A percentile compares a stretch with the other conserved stretches of the same genome.
phyloP scores from a whole-genome alignment of 2,113 vertebrate species.

The Centropus bengalensis region DNA sequence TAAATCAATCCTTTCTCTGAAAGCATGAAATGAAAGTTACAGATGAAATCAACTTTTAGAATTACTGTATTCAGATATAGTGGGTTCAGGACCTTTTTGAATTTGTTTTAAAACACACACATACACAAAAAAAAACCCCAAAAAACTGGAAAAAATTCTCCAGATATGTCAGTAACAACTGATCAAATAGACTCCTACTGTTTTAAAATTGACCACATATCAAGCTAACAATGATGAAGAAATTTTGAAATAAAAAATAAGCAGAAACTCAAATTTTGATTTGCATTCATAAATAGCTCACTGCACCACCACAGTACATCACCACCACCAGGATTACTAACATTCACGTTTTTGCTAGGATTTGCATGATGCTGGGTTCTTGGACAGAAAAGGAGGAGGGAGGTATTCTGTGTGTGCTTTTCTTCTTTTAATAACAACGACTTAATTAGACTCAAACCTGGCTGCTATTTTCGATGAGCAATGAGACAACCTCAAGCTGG shows the following conservation, averaged over 20 bases:
- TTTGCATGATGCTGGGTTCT: background rate
- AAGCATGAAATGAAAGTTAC: background rate
- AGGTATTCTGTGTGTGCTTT: background rate
- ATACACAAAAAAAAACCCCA: rapidly evolving
- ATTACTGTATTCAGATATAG: background rate
- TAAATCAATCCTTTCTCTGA: background rate
- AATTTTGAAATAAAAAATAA: background rate
- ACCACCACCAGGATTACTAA: background rate
- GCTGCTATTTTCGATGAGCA: conserved; percentile 2
- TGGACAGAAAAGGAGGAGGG: background rate
- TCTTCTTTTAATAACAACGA: conserved; percentile 1
- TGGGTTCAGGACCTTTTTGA: background rate
- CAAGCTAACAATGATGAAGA: background rate
- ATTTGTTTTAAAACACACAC: background rate
- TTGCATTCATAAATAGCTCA: background rate
- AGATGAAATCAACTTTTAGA: background rate
- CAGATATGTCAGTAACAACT: background rate
- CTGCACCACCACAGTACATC: background rate
- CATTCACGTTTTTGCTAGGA: background rate
- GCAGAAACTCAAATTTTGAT: background rate
- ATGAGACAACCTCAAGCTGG: background rate
- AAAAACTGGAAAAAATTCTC: background rate
- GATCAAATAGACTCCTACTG: background rate
- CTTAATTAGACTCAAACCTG: conserved; percentile 20
- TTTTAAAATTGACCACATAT: background rate